Evolutionary conservation across 2,797 vertebrate species (phyloP).

Genomic region (Propithecus deckenii): DNA sequence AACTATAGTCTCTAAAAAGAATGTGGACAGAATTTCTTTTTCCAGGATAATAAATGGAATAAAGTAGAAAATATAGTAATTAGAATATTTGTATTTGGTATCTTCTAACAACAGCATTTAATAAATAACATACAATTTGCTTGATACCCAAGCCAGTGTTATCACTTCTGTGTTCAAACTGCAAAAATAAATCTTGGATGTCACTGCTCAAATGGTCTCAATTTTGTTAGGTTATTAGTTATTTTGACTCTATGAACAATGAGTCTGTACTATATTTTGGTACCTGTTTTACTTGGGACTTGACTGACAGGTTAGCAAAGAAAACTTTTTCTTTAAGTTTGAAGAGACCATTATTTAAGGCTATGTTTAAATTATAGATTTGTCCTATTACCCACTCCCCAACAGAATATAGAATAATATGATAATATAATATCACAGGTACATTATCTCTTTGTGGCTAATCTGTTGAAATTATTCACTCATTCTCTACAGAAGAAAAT

Average conservation of each 20-base stretch:
- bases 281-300: conserved; percentile 22
- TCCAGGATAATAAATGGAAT: conserved; percentile 11
- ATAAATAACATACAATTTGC: conserved; percentile 37
- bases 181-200: conserved; percentile 30
- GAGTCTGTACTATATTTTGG: not conserved
- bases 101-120: conserved; percentile 15
- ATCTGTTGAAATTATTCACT: conserved; percentile 47
- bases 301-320: conserved; percentile 32
- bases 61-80: not conserved
- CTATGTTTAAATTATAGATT: not conserved
- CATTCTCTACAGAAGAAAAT: conserved; percentile 43
- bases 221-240: conserved; percentile 50
- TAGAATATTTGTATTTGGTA: conserved; percentile 38
- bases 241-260: conserved; percentile 30
- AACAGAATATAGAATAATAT: conserved; percentile 33
- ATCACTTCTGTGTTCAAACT: conserved; percentile 24
- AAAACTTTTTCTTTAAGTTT: conserved; percentile 33
- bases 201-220: conserved; percentile 4
- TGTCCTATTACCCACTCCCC: not conserved
- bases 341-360: conserved; percentile 37
- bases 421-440: not conserved
- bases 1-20: not conserved
- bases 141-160: conserved; percentile 13
- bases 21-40: conserved; percentile 47
- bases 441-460: not conserved